A percentile compares a stretch with the other conserved stretches of the same genome.
These are phyloP conservation scores for Hyposmocoma kahamanoa DNA, from an alignment of 1,140 invertebrate species.

Conservation along the genomic window DNA sequence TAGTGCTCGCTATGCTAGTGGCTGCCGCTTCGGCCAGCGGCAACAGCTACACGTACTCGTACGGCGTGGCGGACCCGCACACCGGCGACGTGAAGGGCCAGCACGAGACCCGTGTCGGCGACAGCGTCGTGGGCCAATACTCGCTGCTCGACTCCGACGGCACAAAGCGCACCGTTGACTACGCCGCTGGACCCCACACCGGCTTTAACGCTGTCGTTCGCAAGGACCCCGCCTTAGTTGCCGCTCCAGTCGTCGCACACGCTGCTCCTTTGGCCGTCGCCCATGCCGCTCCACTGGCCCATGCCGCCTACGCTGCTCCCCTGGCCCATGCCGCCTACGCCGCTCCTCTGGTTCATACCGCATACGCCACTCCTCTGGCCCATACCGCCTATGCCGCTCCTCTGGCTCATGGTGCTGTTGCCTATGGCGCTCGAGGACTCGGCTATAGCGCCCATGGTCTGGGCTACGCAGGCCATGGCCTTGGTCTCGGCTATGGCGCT, in stretches of 20 bases:
- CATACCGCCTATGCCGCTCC: slow-evolving; percentile 14
- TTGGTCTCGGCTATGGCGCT: slow-evolving; percentile 2
- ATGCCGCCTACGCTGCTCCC: slow-evolving; percentile 19
- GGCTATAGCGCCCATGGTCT: slow-evolving; percentile 7
- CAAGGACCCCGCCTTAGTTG: slow-evolving; percentile 37
- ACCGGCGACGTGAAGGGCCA: slow-evolving; percentile 73
- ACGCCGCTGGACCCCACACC: slow-evolving; percentile 59
- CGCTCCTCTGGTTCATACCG: slow-evolving; percentile 14
- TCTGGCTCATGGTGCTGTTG: slow-evolving; percentile 11
- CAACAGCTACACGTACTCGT: slow-evolving; percentile 56
- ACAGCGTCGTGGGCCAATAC: slow-evolving; percentile 73
- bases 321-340: slow-evolving; percentile 17
- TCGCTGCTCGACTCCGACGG: slow-evolving; percentile 68
- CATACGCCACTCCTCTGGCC: slow-evolving; percentile 14
- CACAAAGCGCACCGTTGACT: slow-evolving; percentile 67
- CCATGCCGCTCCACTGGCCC: slow-evolving; percentile 23
- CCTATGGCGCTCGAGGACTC: slow-evolving; percentile 5
- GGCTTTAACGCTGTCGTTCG: slow-evolving; percentile 63
- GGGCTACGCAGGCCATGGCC: slow-evolving; percentile 27
- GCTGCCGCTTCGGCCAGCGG: slow-evolving; percentile 48
- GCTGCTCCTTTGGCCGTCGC: slow-evolving; percentile 18
- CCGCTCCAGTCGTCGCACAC: slow-evolving; percentile 12
- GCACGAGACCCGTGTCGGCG: slow-evolving; percentile 70
- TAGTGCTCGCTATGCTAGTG: slow-evolving; percentile 52
- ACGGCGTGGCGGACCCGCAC: slow-evolving; percentile 67